Base-by-base conservation (phyloP, 2,888 invertebrate species). In the Melanostoma mellinum region DNA sequence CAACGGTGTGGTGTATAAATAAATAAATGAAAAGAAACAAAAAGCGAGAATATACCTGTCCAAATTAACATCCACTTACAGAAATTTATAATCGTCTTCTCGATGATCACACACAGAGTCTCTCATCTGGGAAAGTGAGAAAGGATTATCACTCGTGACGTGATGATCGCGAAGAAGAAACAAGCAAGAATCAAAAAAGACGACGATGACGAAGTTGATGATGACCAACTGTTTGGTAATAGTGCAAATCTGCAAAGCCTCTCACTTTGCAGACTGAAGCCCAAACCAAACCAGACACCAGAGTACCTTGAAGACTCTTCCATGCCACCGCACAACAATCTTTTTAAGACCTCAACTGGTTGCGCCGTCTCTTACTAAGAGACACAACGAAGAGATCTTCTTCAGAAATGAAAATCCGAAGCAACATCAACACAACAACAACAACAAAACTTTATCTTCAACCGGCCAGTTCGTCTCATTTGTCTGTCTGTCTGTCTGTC, bases 261-360 rank as follows among this genome's bases (percentile, higher is more conserved):
- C 73, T 56, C 58, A 53, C 60, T 79, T 74, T 74, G 61, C 74
- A 74, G 68, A 74, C 48, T 20, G 20, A 20, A 20, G 20, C 20
- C 20, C 20, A 20, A 20, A 20, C 20, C 20, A 20, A 20, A 55
- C 38, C 42, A 52, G 20, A 78, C 71, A 71, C 50, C 50, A 50
- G 73, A 73, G 79, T 74, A 69, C 67, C 61, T 74, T 74, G 79
- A 68, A 79, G 71, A 48, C 10, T 71, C 71, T 65, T 32, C 52
- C 50, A 50, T 20, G 10, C 35, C 3, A 38, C 8, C 6, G 20
- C 10, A 33, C 9, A 30, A 5, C 20, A 42, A 63, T 63, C 50
- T 32, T n/a, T 50, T 3, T 0, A 42, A 35, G 6, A 9, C 36
- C 6, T 5, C 5, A 38, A 55, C 60, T 63, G 35, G 63, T 35